phyloP scores from a whole-genome alignment of 2,797 vertebrate species.

The Furcifer pardalis region DNA sequence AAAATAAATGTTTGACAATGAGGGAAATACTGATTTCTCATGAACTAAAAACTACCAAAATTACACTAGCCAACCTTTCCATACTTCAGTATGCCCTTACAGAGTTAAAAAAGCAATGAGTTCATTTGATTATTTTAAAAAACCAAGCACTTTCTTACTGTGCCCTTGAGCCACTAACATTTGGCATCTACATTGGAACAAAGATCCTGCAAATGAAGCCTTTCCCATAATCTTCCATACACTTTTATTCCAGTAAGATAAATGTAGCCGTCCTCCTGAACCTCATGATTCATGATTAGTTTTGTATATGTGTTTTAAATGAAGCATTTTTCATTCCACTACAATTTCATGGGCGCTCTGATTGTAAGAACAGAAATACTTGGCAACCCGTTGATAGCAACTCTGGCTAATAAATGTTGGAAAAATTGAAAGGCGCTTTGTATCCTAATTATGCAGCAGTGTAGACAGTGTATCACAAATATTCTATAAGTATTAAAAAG shows the following conservation, averaged over 20 bases:
- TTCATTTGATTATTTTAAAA: neutral
- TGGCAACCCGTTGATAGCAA: neutral
- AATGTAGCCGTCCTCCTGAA: neutral
- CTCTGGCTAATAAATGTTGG: neutral
- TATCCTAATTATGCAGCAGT: neutral
- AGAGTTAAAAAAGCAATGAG: constrained; percentile 32
- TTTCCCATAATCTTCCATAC: constrained; percentile 8
- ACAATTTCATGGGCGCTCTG: neutral
- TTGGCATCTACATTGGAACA: constrained; percentile 5
- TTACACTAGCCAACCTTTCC: constrained; percentile 41
- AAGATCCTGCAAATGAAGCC: neutral
- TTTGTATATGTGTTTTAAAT: neutral
- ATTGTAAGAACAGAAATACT: neutral
- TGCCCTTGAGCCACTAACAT: neutral
- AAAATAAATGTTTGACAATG: constrained; percentile 32
- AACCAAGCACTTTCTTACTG: neutral
- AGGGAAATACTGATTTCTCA: constrained; percentile 46
- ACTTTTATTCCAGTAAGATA: constrained; percentile 18
- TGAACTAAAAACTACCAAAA: constrained; percentile 49
- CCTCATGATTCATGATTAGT: neutral
- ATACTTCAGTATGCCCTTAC: constrained; percentile 40
- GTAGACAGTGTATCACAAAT: neutral
- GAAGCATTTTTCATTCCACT: neutral
- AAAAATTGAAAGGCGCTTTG: neutral
- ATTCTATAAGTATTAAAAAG: neutral